Percentiles rank a stretch among this genome's conserved stretches.
These are phyloP conservation scores for Psittacula echo DNA, from an alignment of 2,797 vertebrate species.

Conservation along the genomic window DNA sequence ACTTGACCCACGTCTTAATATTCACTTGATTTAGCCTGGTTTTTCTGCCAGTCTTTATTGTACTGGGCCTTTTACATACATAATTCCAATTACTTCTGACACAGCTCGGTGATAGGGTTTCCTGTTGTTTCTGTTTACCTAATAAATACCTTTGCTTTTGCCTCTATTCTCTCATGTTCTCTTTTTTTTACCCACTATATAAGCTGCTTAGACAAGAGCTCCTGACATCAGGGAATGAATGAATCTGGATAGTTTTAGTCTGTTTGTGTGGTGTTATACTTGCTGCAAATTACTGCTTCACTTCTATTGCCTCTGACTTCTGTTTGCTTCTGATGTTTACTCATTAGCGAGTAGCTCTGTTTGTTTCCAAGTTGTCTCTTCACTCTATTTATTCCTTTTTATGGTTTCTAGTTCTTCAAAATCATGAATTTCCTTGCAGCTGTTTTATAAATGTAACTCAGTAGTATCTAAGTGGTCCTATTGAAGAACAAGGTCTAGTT, in stretches of 20 bases:
- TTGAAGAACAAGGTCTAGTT: constrained; percentile 28
- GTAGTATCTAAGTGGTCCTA: background rate
- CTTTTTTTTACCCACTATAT: background rate
- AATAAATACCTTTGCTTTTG: background rate
- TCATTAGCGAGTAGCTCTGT: background rate
- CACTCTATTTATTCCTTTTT: background rate
- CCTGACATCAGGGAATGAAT: background rate
- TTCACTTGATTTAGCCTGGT: background rate
- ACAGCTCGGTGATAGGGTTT: constrained; percentile 1
- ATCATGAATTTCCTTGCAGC: background rate
- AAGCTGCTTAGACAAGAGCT: constrained; percentile 36
- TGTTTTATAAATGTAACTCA: constrained; percentile 10
- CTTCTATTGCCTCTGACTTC: constrained; percentile 16
- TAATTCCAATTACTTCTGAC: background rate
- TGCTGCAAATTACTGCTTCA: constrained; percentile 16
- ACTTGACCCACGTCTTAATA: background rate
- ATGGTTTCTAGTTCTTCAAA: background rate
- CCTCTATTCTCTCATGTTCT: background rate
- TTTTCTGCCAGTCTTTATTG: background rate
- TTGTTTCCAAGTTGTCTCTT: constrained; percentile 3
- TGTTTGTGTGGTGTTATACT: background rate
- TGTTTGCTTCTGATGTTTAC: background rate
- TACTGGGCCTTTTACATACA: background rate
- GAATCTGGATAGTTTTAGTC: constrained; percentile 12
- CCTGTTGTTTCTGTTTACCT: background rate